Evolutionary conservation across 2,113 vertebrate species (phyloP).

Genomic region (Sisor rabdophorus): DNA sequence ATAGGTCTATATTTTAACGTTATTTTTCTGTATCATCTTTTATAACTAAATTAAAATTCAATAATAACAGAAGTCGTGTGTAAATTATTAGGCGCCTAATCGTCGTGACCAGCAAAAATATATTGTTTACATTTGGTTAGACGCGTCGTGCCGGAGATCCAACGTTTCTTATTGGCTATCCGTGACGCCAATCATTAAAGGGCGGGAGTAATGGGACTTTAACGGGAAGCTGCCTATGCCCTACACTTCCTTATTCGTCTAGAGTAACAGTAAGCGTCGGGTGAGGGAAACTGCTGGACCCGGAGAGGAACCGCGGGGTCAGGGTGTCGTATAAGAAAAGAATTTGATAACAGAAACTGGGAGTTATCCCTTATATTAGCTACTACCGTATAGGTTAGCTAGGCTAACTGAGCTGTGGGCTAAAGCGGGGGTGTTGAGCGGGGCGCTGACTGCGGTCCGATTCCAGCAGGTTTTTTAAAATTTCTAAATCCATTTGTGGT

Average conservation of each 20-base stretch:
- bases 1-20: neutral
- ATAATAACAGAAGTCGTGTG: neutral
- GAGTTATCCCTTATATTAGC: neutral
- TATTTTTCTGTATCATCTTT: neutral
- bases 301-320: neutral
- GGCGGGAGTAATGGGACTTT: conserved; percentile 23
- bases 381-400: too few species aligned
- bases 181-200: neutral
- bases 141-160: neutral
- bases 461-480: too few species aligned
- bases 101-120: conserved; percentile 9
- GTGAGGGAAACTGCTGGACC: neutral
- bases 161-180: neutral
- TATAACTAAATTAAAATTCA: neutral
- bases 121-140: conserved; percentile 17
- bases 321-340: too few species aligned
- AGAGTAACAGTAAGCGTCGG: neutral
- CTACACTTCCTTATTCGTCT: conserved; percentile 16
- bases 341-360: neutral
- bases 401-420: neutral
- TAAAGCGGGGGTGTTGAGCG: conserved; percentile 30
- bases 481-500: neutral
- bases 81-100: neutral
- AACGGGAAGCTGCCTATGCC: conserved; percentile 5
- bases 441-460: neutral